Percentiles rank a stretch among this genome's conserved stretches.
These are phyloP conservation scores for Mastacembelus armatus DNA, from an alignment of 2,797 vertebrate species.

Conservation along the genomic window DNA sequence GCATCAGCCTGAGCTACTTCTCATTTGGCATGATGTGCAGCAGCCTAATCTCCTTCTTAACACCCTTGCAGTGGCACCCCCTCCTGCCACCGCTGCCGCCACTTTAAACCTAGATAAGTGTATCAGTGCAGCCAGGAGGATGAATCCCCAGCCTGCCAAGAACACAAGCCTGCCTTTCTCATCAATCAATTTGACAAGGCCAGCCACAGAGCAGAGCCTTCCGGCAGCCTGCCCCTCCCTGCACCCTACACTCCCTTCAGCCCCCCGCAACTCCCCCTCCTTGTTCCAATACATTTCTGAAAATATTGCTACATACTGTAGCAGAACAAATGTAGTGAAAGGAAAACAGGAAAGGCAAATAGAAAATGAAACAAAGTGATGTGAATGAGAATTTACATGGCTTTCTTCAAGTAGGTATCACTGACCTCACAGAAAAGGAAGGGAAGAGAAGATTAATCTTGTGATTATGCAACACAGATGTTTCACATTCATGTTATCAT, in stretches of 20 bases:
- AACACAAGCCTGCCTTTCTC: slow-evolving; percentile 77
- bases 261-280: slow-evolving; percentile 8
- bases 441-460: slow-evolving; percentile 13
- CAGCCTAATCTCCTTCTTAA: slow-evolving; percentile 76
- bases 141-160: slow-evolving; percentile 75
- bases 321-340: slow-evolving; percentile 33
- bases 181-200: slow-evolving; percentile 84
- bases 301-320: slow-evolving; percentile 41
- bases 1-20: slow-evolving; percentile 50
- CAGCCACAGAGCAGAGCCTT: slow-evolving; percentile 70
- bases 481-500: too few species aligned
- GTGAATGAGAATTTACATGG: slow-evolving; percentile 8
- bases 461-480: slow-evolving; percentile 20
- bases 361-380: neutral
- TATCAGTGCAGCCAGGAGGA: slow-evolving; percentile 76
- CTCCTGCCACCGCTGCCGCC: slow-evolving; percentile 37
- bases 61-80: slow-evolving; percentile 62
- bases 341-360: slow-evolving; percentile 5
- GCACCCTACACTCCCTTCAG: slow-evolving; percentile 21
- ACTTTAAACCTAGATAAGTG: slow-evolving; percentile 78
- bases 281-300: slow-evolving; percentile 44
- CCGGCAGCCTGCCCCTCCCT: slow-evolving; percentile 57
- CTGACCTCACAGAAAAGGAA: slow-evolving; percentile 24
- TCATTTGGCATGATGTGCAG: slow-evolving; percentile 68
- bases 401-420: slow-evolving; percentile 19